Evolutionary conservation across 2,113 vertebrate species (phyloP).

Genomic region (Hypomesus transpacificus): DNA sequence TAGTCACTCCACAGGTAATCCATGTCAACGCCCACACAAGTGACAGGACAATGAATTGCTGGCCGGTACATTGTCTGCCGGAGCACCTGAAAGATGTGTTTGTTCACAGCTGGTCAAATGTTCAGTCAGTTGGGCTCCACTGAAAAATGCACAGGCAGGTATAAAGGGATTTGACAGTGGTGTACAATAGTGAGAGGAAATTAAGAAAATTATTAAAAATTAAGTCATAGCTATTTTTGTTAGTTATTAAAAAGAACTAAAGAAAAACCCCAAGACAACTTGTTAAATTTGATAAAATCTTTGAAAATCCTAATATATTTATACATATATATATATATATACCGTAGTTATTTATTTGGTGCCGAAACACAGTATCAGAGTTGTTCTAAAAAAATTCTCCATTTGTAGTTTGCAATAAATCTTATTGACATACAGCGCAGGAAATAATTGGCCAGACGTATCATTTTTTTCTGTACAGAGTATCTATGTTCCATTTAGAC

Average conservation of each 20-base stretch:
- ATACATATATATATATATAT: too few relatives aligned
- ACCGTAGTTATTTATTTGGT: too few relatives aligned
- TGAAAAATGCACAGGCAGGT: slow-evolving; percentile 46
- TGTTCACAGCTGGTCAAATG: slow-evolving; percentile 63
- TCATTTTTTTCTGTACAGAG: background rate
- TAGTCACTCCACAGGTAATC: slow-evolving; percentile 62
- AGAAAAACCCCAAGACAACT: background rate
- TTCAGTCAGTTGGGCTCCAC: slow-evolving; percentile 53
- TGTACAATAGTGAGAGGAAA: background rate
- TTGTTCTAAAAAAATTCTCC: too few relatives aligned
- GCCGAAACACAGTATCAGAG: too few relatives aligned
- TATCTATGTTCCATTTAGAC: slow-evolving; percentile 44
- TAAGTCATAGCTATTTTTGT: background rate
- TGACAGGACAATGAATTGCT: slow-evolving; percentile 74
- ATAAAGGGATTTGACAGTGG: slow-evolving; percentile 22
- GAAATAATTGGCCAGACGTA: too few relatives aligned
- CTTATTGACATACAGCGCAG: too few relatives aligned
- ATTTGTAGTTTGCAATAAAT: too few relatives aligned
- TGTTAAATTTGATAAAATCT: background rate
- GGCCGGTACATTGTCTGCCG: slow-evolving; percentile 64
- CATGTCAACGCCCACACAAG: slow-evolving; percentile 76
- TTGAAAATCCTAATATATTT: background rate
- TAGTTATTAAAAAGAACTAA: background rate
- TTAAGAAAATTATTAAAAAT: background rate
- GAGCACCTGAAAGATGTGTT: slow-evolving; percentile 74